A percentile compares a stretch with the other conserved stretches of the same genome.
phyloP scores from a whole-genome alignment of 2,113 vertebrate species.

The Nannospalax galili region DNA sequence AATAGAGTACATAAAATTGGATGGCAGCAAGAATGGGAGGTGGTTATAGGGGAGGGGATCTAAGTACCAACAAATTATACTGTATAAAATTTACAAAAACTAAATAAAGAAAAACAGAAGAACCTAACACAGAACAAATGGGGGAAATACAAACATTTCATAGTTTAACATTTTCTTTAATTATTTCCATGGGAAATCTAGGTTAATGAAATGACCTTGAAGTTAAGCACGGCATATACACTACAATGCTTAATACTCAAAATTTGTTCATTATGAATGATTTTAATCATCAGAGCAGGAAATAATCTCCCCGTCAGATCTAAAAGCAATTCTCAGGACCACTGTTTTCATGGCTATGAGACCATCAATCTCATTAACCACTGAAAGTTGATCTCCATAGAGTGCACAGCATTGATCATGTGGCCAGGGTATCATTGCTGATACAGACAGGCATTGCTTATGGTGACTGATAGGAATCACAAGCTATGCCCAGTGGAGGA shows the following conservation, averaged over 20 bases:
- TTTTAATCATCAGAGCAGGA: conserved; percentile 34
- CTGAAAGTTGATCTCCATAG: conserved; percentile 74
- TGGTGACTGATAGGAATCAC: conserved; percentile 82
- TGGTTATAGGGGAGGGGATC: too few species aligned
- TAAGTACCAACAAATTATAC: too few species aligned
- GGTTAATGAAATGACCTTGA: conserved; percentile 58
- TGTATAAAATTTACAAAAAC: too few species aligned
- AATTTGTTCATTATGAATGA: conserved; percentile 46
- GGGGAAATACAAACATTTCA: conserved; percentile 8
- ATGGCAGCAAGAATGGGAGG: too few species aligned
- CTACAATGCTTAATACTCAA: conserved; percentile 20
- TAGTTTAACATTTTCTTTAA: conserved; percentile 18
- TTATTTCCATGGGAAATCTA: conserved; percentile 41
- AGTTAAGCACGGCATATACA: not conserved
- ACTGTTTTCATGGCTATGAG: conserved; percentile 77
- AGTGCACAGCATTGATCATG: conserved; percentile 79
- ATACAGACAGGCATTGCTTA: conserved; percentile 82
- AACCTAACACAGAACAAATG: too few species aligned
- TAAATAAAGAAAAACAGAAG: too few species aligned
- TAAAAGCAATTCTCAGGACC: conserved; percentile 64
- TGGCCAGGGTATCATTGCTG: conserved; percentile 73
- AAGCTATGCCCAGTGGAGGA: conserved; percentile 78
- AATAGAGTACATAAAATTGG: too few species aligned
- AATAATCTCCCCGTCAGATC: conserved; percentile 8
- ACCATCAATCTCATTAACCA: conserved; percentile 78